Base-by-base conservation (phyloP, 1,140 invertebrate species). In the Globodera rostochiensis region DNA sequence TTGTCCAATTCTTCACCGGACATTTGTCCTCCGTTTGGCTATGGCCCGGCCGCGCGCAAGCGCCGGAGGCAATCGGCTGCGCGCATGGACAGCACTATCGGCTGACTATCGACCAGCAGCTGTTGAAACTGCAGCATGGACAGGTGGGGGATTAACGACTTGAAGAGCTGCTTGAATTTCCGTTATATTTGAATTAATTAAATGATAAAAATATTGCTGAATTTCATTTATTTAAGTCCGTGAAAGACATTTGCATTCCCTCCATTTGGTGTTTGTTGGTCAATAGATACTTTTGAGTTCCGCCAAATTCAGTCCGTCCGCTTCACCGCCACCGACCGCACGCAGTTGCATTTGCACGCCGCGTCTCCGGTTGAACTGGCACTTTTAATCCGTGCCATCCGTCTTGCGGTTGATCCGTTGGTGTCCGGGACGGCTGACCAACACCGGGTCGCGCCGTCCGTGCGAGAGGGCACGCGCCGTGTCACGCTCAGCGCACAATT, bases 1-100 rank as follows among this genome's bases (percentile, higher is more conserved):
- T 89, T 77, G 85, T 87, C 76, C 89, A 89, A 79, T 86, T 83
- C 85, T 90, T 90, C 80, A 85, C 79, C 60, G 88, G 89, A 36
- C 79, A 87, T 71, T 77, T 89, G 25, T 47, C 84, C 9, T 74
- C 81, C 6, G 84, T 89, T 75, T 80, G 81, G 71, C 81, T 88
- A 67, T 81, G 88, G 45, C 60, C 84, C 25, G 87, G 88, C 67
- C 73, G 74, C n/a, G 84, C 83, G 15, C 88, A 90, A 70, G 69
- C 64, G 19, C 49, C 76, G 25, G 73, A 73, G 15, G 84, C 87
- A 15, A 80, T 90, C 15, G 64, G 83, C 19, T 89, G 88, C 74
- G 57, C 86, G 45, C 88, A 90, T 66, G 77, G 81, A 74, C 82
- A 82, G 50, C 53, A 80, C 46, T 80, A 86, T 70, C 75, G 82